These are phyloP conservation scores for Dryoscopus gambensis DNA, from an alignment of 2,113 vertebrate genomes.

Conservation along the genomic window DNA sequence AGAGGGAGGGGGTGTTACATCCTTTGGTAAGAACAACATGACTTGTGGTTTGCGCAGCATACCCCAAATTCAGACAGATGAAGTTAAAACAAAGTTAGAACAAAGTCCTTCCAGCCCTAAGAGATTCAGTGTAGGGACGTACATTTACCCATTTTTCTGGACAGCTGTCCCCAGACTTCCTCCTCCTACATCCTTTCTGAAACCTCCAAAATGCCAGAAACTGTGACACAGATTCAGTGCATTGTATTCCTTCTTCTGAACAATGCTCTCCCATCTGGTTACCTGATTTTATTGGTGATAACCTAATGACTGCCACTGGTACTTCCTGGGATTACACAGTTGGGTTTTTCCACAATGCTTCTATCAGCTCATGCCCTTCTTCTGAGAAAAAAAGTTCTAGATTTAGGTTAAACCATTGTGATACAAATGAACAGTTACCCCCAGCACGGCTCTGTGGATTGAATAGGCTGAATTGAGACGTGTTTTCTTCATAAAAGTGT, in stretches of 20 bases:
- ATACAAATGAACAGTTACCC: background rate
- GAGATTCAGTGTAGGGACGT: background rate
- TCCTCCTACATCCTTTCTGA: background rate
- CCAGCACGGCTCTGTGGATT: background rate
- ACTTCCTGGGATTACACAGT: background rate
- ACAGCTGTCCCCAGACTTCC: background rate
- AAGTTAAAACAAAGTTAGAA: background rate
- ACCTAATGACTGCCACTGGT: background rate
- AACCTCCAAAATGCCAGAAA: background rate
- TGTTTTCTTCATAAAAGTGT: background rate
- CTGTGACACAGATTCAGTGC: rapidly evolving
- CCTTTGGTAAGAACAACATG: background rate
- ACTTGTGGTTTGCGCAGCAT: background rate
- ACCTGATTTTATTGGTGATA: background rate
- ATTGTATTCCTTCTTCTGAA: background rate
- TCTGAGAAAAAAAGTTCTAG: background rate
- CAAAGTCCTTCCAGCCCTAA: background rate
- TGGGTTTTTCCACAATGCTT: background rate
- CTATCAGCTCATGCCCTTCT: background rate
- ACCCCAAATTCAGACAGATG: background rate
- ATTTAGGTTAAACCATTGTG: background rate
- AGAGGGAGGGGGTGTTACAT: background rate
- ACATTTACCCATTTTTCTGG: background rate
- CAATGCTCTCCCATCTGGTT: background rate
- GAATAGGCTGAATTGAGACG: background rate